Evolutionary conservation across 2,888 invertebrate genomes (phyloP).

Genomic region (Penaeus monodon): DNA sequence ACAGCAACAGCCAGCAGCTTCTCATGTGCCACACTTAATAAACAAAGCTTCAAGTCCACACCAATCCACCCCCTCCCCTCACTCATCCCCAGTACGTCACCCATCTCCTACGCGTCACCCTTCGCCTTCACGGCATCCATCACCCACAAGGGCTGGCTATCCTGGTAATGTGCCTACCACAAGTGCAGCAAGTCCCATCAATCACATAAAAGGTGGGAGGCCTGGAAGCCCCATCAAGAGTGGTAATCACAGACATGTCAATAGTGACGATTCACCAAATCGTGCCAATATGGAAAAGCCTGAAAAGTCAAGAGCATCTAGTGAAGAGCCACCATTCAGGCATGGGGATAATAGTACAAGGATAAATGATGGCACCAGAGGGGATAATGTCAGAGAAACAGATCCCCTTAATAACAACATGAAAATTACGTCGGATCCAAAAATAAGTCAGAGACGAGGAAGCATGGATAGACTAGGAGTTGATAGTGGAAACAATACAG

Average conservation of each 20-base stretch:
- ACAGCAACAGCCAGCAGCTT: slow-evolving; percentile 25
- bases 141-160: slow-evolving; percentile 34
- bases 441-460: slow-evolving; percentile 17
- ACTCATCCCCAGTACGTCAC: slow-evolving; percentile 51
- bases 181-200: slow-evolving; percentile 13
- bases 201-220: slow-evolving; percentile 17
- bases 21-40: slow-evolving; percentile 42
- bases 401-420: neutral
- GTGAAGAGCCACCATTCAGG: slow-evolving; percentile 30
- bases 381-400: slow-evolving; percentile 26
- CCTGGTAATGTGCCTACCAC: neutral
- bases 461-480: slow-evolving; percentile 31
- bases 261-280: slow-evolving; percentile 27
- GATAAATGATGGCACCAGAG: slow-evolving; percentile 19
- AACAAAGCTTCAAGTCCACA: slow-evolving; percentile 47
- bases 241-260: slow-evolving; percentile 23
- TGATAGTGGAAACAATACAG: slow-evolving; percentile 13
- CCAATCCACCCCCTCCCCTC: slow-evolving; percentile 29
- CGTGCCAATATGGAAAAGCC: slow-evolving; percentile 19
- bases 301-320: neutral
- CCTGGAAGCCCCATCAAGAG: slow-evolving; percentile 43
- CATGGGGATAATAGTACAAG: slow-evolving; percentile 14
- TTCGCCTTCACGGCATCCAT: slow-evolving; percentile 47
- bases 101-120: slow-evolving; percentile 49
- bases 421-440: neutral